Base-by-base conservation (phyloP, 53 echinoderm and acorn worm genomes). In the Luidia sarsii region DNA sequence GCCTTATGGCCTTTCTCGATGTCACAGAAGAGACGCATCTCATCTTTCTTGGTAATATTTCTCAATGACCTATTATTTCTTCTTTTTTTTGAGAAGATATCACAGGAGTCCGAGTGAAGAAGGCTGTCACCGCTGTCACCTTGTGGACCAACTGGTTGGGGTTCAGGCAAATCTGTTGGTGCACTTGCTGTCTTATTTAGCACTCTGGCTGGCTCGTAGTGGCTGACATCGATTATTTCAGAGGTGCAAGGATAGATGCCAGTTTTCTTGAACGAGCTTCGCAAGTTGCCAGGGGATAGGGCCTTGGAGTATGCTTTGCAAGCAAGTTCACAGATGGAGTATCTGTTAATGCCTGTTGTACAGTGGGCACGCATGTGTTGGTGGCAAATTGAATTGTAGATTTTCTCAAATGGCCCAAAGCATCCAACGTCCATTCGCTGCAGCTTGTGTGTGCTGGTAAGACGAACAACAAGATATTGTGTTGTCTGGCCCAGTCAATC, bases 381-480 rank as follows among this genome's bases (percentile, higher is more conserved):
- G 34, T 55, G 39, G 74, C 74, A 73, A 9, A 24, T 19, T 16
- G 38, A 38, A n/a, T 73, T 55, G 56, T 73, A 73, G 24, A 55
- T 62, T 4, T 20, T 11, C 49, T 80, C 62, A 63, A 61, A 80
- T 39, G 64, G 80, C 3, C 80, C 48, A 23, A 80, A 80, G 49
- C 48, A 80, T 41, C 49, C 64, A 10, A 80, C 64, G 48, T 80
- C 80, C n/a, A 80, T 46, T 23, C 63, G 80, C 32, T 80, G 64
- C 29, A 80, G 32, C 73, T 72, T 1, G 55, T 72, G 24, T 53
- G 73, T 5, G 73, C 73, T 7, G 55, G 73, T 56, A 72, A 46
- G 9, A 63, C 80, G 21, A 80, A 80, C 1, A 64, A 33, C 29
- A 80, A 32, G 39, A 80, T 62, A n/a, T 62, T 48, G n/a, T 80